These are phyloP conservation scores for Bombus superbus DNA, from an alignment of 1,140 invertebrate genomes.

Conservation along the genomic window DNA sequence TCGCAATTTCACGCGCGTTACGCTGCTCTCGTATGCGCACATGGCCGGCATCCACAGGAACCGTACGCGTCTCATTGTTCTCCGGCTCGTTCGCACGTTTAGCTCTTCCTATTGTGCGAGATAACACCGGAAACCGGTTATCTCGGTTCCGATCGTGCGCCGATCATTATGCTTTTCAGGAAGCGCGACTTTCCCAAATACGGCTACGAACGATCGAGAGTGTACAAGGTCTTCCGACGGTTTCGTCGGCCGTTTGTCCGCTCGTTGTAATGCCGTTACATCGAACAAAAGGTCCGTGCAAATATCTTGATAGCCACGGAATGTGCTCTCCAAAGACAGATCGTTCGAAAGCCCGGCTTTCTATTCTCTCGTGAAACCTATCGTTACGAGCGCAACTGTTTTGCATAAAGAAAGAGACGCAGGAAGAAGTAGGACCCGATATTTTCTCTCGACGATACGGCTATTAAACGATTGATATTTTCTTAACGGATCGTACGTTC, in stretches of 20 bases:
- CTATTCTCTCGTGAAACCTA: constrained; percentile 37
- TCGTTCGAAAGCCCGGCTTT: constrained; percentile 35
- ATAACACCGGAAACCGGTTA: constrained; percentile 66
- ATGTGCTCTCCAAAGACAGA: constrained; percentile 34
- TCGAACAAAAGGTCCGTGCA: constrained; percentile 19
- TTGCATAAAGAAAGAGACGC: background rate
- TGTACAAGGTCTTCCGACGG: background rate
- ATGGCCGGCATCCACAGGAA: background rate
- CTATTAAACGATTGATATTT: no score
- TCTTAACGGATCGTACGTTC: no score
- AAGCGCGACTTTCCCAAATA: constrained; percentile 70
- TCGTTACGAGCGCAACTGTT: constrained; percentile 24
- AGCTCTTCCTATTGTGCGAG: constrained; percentile 39
- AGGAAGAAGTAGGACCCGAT: background rate
- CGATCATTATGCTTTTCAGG: constrained; percentile 74
- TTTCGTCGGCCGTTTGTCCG: background rate
- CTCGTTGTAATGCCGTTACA: constrained; percentile 5
- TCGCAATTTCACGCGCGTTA: constrained; percentile 24
- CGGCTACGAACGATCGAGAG: background rate
- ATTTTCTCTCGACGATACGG: background rate
- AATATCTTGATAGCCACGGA: constrained; percentile 30
- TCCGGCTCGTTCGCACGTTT: constrained; percentile 29
- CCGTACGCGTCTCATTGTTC: constrained; percentile 34
- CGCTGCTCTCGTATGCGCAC: background rate
- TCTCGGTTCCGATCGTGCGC: constrained; percentile 71